Conservation (phyloP, 1,140 invertebrate species). For the Ostrea edulis region DNA sequence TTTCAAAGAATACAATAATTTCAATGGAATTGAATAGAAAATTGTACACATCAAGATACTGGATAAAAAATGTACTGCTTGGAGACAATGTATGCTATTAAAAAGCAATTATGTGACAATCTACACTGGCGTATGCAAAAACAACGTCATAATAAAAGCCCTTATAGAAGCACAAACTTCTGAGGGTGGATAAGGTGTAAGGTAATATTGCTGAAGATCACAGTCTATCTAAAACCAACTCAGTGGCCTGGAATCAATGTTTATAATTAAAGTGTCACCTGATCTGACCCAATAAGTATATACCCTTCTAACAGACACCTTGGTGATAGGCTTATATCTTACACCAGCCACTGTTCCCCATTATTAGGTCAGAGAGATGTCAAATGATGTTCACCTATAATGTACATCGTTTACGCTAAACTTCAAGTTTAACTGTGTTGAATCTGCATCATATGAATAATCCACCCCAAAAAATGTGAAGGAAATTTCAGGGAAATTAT, state of each 20-base stretch:
- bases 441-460: not conserved
- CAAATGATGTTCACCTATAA: not conserved
- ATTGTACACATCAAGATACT: not conserved
- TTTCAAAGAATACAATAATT: not conserved
- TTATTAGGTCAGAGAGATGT: not conserved
- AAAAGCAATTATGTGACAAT: conserved; percentile 19
- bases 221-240: not conserved
- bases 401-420: not conserved
- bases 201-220: conserved; percentile 27
- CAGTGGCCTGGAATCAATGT: not conserved
- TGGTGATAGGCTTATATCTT: not conserved
- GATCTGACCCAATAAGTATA: conserved; percentile 19
- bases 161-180: not conserved
- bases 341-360: not conserved
- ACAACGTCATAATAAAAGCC: conserved; percentile 1
- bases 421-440: not conserved
- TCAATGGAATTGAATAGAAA: not conserved
- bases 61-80: not conserved
- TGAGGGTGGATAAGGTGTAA: not conserved
- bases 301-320: not conserved
- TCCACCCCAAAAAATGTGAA: too few relatives aligned
- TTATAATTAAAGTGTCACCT: conserved; percentile 22
- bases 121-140: not conserved
- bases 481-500: not conserved
- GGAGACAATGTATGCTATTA: conserved; percentile 24